Evolutionary conservation across 2,797 vertebrate genomes (phyloP).

Genomic region (Cynodonichthys magdalenae): DNA sequence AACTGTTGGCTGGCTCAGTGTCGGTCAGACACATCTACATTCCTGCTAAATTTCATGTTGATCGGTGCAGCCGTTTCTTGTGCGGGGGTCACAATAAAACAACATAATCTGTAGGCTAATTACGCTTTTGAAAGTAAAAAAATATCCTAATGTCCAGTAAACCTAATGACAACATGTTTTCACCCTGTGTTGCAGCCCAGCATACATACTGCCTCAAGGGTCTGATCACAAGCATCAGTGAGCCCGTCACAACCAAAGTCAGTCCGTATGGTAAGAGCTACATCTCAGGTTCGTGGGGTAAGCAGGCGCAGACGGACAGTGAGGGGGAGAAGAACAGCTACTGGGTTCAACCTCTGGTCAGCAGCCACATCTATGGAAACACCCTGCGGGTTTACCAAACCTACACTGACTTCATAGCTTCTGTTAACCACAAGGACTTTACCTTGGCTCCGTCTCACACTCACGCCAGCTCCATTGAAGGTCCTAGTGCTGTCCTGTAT

Average conservation of each 20-base stretch:
- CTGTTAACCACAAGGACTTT: slow-evolving; percentile 55
- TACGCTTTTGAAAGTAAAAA: neutral
- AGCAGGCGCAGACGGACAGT: slow-evolving; percentile 46
- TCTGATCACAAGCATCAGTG: slow-evolving; percentile 69
- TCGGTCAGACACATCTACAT: no score
- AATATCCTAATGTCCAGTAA: no score
- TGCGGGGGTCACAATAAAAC: no score
- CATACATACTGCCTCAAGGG: slow-evolving; percentile 61
- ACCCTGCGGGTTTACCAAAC: slow-evolving; percentile 59
- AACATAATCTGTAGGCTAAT: no score
- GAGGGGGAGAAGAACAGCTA: slow-evolving; percentile 36
- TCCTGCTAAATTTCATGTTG: no score
- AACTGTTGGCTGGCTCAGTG: no score
- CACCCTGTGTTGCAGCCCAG: slow-evolving; percentile 33
- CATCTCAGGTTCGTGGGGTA: slow-evolving; percentile 77
- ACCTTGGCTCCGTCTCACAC: slow-evolving; percentile 41
- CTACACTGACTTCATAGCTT: slow-evolving; percentile 72
- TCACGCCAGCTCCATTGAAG: slow-evolving; percentile 62
- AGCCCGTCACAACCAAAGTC: slow-evolving; percentile 63
- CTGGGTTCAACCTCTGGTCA: slow-evolving; percentile 74
- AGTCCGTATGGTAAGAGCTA: slow-evolving; percentile 58
- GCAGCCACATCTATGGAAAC: slow-evolving; percentile 59
- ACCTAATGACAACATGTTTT: neutral
- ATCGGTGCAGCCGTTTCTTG: no score
- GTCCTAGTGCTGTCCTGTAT: slow-evolving; percentile 71